Evolutionary conservation across 2,888 invertebrate species (phyloP), one percentile per base, ranked within the genome.

Genomic region (Hirtodrosophila confusa): DNA sequence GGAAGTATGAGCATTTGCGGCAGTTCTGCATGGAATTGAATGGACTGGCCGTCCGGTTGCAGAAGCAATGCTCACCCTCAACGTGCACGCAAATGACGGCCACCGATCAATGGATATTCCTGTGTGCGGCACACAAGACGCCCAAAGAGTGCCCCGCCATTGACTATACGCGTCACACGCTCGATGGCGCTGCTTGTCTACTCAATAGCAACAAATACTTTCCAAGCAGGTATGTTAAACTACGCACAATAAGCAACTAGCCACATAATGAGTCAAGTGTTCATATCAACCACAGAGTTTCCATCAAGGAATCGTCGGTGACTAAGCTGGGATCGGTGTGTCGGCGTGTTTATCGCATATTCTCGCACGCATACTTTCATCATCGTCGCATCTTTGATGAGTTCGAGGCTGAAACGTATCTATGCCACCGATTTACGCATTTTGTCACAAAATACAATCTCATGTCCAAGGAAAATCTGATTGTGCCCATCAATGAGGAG

Each of bases 121-220:
- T 99, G 54, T 99, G 99, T 93, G 99, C 99, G 62, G 99, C 99
- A 40, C 99, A 99, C 92, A 99, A 99, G 93, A 99, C 99, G 70
- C 99, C 99, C 39, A 99, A 99, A 92, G 99, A 99, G 94, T 99
- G 99, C 92, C 98, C 99, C 60, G 99, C 99, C 54, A 99, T 99
- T 91, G 99, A 99, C 92, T 99, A 99, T 90, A 99, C 99, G 2
- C 94, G 99, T 82, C 99, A 99, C 91, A 99, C 99, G 41, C 93
- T 99, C 70, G 99, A 99, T 92, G 99, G 99, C 33, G 99, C 99
- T 73, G 99, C 99, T 73, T 99, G 99, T 93, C 93, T 99, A 86
- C 94, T 99, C 70, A 99, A 99, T 93, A 99, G 98, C 93, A 99
- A 99, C 93, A 99, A 99, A 94, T 99, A 99, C 92, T 99, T 99